Evolutionary conservation across 2,797 vertebrate species (phyloP).

Genomic region (Meda fulgida): DNA sequence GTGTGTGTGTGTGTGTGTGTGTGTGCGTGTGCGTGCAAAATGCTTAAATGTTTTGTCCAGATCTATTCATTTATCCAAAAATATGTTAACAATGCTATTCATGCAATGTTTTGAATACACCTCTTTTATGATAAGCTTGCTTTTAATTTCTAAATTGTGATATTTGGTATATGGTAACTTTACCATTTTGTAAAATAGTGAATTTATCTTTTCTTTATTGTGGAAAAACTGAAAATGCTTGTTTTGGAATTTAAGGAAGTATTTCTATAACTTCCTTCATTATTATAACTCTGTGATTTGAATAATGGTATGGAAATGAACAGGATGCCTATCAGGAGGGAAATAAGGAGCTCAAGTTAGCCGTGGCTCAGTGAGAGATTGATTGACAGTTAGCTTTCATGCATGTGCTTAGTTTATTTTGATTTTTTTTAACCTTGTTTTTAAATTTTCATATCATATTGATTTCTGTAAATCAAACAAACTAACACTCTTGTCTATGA

Average conservation of each 20-base stretch:
- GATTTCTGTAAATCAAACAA: background rate
- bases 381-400: background rate
- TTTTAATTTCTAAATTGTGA: background rate
- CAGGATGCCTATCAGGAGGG: too few relatives aligned
- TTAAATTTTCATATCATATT: background rate
- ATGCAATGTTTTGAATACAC: background rate
- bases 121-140: too few relatives aligned
- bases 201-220: background rate
- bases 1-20: too few relatives aligned
- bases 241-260: background rate
- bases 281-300: background rate
- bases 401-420: background rate
- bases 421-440: background rate
- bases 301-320: background rate
- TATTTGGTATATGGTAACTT: background rate
- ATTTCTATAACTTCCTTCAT: background rate
- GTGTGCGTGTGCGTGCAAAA: too few relatives aligned
- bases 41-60: too few relatives aligned
- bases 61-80: background rate
- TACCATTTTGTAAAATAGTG: background rate
- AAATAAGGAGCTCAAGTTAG: background rate
- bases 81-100: background rate
- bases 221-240: background rate
- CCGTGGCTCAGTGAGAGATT: background rate
- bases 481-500: background rate